Evolutionary conservation across 2,113 vertebrate species (phyloP).

Genomic region (Salminus brasiliensis): DNA sequence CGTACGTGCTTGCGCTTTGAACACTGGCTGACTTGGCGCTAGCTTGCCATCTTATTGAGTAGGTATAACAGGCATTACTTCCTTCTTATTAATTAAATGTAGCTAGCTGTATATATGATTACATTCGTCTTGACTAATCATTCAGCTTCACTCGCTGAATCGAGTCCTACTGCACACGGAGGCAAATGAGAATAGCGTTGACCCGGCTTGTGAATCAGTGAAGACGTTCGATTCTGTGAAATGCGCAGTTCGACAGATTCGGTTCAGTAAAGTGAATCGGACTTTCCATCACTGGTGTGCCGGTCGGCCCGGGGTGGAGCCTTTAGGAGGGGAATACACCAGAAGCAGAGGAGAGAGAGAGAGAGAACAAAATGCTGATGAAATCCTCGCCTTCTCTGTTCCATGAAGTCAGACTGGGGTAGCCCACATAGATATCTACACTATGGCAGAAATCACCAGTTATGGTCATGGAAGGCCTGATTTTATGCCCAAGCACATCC

Average conservation of each 20-base stretch:
- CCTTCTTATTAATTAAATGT: too few species aligned
- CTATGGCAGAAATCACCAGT: too few species aligned
- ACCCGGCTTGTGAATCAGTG: background rate
- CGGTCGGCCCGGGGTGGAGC: constrained; percentile 48
- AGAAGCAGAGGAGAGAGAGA: background rate
- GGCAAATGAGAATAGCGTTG: background rate
- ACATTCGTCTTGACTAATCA: too few species aligned
- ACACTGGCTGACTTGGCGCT: too few species aligned
- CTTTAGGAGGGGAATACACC: constrained; percentile 16
- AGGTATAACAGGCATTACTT: too few species aligned
- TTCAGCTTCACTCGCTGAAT: background rate
- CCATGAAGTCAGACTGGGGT: background rate
- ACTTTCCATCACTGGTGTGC: background rate
- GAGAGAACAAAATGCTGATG: background rate
- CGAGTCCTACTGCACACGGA: background rate
- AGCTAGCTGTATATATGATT: too few species aligned
- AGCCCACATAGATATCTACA: background rate
- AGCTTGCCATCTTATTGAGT: too few species aligned
- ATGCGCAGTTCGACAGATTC: background rate
- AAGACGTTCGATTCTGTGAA: background rate
- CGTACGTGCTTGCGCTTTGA: too few species aligned
- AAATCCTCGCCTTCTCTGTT: background rate
- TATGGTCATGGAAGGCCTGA: too few species aligned
- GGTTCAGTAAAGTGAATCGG: background rate
- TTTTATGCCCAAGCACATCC: too few species aligned